Base-by-base conservation (phyloP, 2,113 vertebrate genomes). In the Sciurus niger region DNA sequence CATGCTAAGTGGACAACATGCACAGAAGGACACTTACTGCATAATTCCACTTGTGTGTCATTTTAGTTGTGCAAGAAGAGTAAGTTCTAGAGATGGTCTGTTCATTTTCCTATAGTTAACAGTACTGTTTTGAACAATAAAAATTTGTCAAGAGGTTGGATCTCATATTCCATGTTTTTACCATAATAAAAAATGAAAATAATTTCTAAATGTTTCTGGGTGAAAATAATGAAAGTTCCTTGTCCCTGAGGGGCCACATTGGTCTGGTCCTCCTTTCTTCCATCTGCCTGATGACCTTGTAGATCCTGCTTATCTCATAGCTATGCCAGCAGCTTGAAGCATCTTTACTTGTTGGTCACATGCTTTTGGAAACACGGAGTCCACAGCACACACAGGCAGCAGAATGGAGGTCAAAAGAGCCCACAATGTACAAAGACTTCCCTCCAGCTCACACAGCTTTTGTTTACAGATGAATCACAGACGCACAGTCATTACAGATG, bases 381-480 rank as follows among this genome's bases (percentile, higher is more conserved):
- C 37, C 9, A 84, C 55, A 73, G 22, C 58, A 3, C 18, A 58
- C 32, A 12, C 6, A 53, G 32, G 16, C 55, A n/a, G 55, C n/a
- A 24, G 12, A 93, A 67, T 4, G 34, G 24, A 88, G 17, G 88
- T 68, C 24, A 2, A 48, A 67, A 58, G 37, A 60, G 1, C 16
- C 28, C 2, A 1, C 5, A 12, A 2, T 32, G 0, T 37, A 30
- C 18, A 25, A 40, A 46, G 6, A 43, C 10, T 65, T 12, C 72
- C 30, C 55, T 51, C 37, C 10, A 13, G 30, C n/a, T 60, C 51
- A 76, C 24, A 16, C 0, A 11, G 32, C 32, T 72, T 60, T n/a
- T 72, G n/a, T 84, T 84, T 18, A 40, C 1, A 88, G 46, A 72
- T 40, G 34, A 34, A 63, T 65, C 10, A 48, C 1, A 67, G 55